Evolutionary conservation across 2,888 invertebrate genomes (phyloP).

Genomic region (Ormyrus labotus): DNA sequence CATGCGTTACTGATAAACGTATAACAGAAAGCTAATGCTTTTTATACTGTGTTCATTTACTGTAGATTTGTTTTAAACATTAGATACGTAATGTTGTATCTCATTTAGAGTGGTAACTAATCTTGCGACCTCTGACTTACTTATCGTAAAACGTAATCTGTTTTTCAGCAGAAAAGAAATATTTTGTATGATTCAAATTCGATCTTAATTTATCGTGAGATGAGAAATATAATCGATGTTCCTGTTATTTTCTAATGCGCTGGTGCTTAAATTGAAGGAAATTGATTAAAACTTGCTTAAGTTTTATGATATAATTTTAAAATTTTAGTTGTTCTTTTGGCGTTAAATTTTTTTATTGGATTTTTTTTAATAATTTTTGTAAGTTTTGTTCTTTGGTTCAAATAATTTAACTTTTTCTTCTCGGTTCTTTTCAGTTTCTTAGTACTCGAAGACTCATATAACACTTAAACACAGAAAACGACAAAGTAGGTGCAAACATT

Average conservation of each 20-base stretch:
- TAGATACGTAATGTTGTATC: too few species aligned
- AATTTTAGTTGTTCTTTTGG: background rate
- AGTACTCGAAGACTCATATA: conserved; percentile 71
- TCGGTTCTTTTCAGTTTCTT: conserved; percentile 71
- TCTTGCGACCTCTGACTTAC: too few species aligned
- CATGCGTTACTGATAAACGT: background rate
- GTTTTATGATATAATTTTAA: conserved; percentile 15
- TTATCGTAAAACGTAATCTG: too few species aligned
- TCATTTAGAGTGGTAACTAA: too few species aligned
- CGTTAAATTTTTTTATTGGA: conserved; percentile 2
- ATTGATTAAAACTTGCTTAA: background rate
- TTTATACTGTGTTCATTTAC: conserved; percentile 7
- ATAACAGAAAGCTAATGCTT: background rate
- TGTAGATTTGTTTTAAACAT: background rate
- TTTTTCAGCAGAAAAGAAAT: too few species aligned
- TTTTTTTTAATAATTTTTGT: conserved; percentile 17
- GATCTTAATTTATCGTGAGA: too few species aligned
- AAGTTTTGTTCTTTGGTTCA: conserved; percentile 11
- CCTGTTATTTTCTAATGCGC: conserved; percentile 16
- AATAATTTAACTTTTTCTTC: conserved; percentile 59
- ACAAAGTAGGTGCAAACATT: conserved; percentile 68
- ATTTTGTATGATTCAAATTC: too few species aligned
- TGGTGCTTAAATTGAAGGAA: conserved; percentile 39
- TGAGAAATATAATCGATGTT: background rate
- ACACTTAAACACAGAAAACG: conserved; percentile 64